Conservation (phyloP, 2,888 invertebrate species). For the Meliscaeva auricollis region DNA sequence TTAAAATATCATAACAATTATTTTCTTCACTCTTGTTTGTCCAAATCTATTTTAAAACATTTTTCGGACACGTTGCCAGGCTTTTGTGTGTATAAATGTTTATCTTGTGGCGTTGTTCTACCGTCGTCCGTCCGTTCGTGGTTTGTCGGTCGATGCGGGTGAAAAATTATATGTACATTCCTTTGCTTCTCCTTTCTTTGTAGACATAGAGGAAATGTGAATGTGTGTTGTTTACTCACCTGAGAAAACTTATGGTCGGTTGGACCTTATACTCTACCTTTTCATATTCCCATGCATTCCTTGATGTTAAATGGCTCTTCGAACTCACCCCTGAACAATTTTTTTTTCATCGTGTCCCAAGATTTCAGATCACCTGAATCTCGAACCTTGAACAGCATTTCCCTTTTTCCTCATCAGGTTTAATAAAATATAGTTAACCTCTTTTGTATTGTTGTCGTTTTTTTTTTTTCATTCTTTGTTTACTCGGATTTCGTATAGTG, state of each 20-base stretch:
- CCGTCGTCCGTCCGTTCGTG: neutral
- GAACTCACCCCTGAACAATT: conserved; percentile 7
- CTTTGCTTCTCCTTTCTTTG: conserved; percentile 1
- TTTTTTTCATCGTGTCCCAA: neutral
- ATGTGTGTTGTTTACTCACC: conserved; percentile 35
- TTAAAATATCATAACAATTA: conserved; percentile 9
- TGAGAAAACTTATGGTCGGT: conserved; percentile 28
- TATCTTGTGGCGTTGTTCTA: conserved; percentile 19
- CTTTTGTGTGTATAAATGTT: conserved; percentile 8
- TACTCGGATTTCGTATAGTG: neutral
- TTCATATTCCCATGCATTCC: conserved; percentile 23
- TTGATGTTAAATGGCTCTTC: conserved; percentile 12
- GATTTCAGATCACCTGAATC: neutral
- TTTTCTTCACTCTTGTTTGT: conserved; percentile 3
- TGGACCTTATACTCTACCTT: neutral
- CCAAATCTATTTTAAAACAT: conserved; percentile 14
- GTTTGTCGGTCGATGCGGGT: conserved; percentile 10
- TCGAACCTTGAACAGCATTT: conserved; percentile 7
- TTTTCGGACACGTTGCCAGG: conserved; percentile 19
- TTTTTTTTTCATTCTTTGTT: conserved; percentile 1
- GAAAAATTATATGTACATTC: conserved; percentile 5
- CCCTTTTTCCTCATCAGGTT: conserved; percentile 4
- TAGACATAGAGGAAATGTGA: neutral
- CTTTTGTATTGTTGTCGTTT: conserved; percentile 20
- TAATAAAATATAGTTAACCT: conserved; percentile 27